A percentile compares a stretch with the other conserved stretches of the same genome.
phyloP scores from a whole-genome alignment of 1,140 invertebrate species.

The Caerostris extrusa region DNA sequence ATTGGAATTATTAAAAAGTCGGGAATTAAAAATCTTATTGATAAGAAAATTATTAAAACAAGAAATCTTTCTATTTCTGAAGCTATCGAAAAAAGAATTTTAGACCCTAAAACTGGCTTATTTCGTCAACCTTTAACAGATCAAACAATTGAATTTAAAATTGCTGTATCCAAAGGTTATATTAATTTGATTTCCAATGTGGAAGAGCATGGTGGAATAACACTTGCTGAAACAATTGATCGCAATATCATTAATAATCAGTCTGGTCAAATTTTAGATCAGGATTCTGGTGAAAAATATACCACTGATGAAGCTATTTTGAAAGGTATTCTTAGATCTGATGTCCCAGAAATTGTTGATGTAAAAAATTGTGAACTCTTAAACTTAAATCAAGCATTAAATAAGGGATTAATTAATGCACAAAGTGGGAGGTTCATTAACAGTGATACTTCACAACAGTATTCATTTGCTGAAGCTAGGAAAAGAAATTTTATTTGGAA shows the following conservation, averaged over 20 bases:
- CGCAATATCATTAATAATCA: slow-evolving; percentile 90
- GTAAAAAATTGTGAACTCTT: slow-evolving; percentile 89
- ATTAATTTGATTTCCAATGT: slow-evolving; percentile 82
- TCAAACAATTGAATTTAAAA: slow-evolving; percentile 81
- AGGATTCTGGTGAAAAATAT: slow-evolving; percentile 90
- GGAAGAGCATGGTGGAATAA: slow-evolving; percentile 82
- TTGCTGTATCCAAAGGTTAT: slow-evolving; percentile 83
- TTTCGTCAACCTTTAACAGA: slow-evolving; percentile 86
- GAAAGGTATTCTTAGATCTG: slow-evolving; percentile 88
- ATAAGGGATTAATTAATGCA: slow-evolving; percentile 88
- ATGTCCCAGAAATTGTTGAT: slow-evolving; percentile 91
- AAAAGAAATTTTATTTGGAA: slow-evolving; percentile 90
- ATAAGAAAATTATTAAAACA: slow-evolving; percentile 71
- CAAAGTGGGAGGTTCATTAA: slow-evolving; percentile 91
- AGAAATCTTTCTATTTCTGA: slow-evolving; percentile 86
- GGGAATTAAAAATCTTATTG: slow-evolving; percentile 74
- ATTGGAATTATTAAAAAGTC: slow-evolving; percentile 81
- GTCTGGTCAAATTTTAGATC: slow-evolving; percentile 90
- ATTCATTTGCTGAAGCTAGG: slow-evolving; percentile 90
- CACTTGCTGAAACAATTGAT: slow-evolving; percentile 90
- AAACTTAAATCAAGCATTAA: slow-evolving; percentile 89
- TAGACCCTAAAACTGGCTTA: slow-evolving; percentile 88
- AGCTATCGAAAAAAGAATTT: slow-evolving; percentile 87
- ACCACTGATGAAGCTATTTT: slow-evolving; percentile 90
- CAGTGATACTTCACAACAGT: slow-evolving; percentile 87